Percentiles rank a stretch among this genome's conserved stretches.
phyloP scores from a whole-genome alignment of 2,888 invertebrate genomes.

The Thysanoteuthis rhombus region DNA sequence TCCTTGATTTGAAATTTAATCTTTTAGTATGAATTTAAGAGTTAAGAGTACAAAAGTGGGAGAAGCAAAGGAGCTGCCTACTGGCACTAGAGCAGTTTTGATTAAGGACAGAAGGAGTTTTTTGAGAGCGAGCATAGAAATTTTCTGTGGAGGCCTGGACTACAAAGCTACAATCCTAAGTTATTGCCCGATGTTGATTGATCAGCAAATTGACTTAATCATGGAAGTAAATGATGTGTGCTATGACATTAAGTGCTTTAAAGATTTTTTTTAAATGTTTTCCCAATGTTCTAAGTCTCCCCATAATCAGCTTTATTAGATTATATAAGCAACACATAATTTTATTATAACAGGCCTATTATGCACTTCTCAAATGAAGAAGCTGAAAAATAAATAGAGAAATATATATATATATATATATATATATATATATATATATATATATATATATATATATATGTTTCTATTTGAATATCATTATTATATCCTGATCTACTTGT shows the following conservation, averaged over 20 bases:
- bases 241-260: background rate
- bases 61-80: too few relatives aligned
- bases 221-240: background rate
- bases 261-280: background rate
- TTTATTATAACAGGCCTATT: background rate
- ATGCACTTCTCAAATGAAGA: background rate
- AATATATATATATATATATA: background rate
- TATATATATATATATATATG: too few relatives aligned
- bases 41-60: too few relatives aligned
- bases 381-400: background rate
- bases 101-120: too few relatives aligned
- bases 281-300: background rate
- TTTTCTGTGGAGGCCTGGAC: too few relatives aligned
- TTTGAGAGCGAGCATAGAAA: too few relatives aligned
- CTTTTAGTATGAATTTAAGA: too few relatives aligned
- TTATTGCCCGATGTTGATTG: background rate
- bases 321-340: background rate
- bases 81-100: too few relatives aligned
- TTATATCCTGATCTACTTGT: too few relatives aligned
- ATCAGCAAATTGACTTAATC: background rate
- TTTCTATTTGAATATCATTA: too few relatives aligned
- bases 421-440: too few relatives aligned
- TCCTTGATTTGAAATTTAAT: too few relatives aligned
- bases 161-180: background rate
- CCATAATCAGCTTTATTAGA: background rate